Percentiles rank a stretch among this genome's conserved stretches.
Evolutionary conservation across 2,113 vertebrate species (phyloP).

Genomic region (Ancistrus triradiatus): DNA sequence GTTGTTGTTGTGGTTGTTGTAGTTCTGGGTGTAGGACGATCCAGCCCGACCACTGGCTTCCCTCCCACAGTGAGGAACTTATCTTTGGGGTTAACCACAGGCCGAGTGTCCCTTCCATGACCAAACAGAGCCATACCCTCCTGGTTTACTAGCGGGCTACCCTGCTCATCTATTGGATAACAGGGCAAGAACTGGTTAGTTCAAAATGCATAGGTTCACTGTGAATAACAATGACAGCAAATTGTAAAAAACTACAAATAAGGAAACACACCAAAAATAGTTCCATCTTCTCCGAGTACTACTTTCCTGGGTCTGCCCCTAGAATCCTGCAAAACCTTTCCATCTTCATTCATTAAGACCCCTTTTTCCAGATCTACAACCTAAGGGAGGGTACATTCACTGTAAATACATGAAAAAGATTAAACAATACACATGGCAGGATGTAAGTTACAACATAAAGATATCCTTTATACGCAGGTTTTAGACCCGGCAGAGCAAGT

Average conservation of each 20-base stretch:
- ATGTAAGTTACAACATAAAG: not conserved
- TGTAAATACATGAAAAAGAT: constrained; percentile 27
- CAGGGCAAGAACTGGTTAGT: not conserved
- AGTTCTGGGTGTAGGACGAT: constrained; percentile 74
- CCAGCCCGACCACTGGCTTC: constrained; percentile 86
- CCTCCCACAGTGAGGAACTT: constrained; percentile 89
- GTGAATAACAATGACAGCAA: not conserved
- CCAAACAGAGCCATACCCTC: constrained; percentile 93
- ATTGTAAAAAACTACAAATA: not conserved
- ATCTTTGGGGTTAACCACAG: constrained; percentile 87
- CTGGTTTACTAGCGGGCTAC: constrained; percentile 85
- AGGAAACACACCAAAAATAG: constrained; percentile 82
- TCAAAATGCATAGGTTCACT: constrained; percentile 4
- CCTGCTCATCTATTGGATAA: constrained; percentile 77
- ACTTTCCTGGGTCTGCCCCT: constrained; percentile 86
- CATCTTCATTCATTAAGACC: constrained; percentile 87
- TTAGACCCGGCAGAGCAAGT: not conserved
- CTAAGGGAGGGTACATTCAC: constrained; percentile 57
- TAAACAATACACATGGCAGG: constrained; percentile 16
- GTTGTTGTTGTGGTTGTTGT: constrained; percentile 53
- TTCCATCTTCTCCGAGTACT: constrained; percentile 91
- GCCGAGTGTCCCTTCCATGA: constrained; percentile 82
- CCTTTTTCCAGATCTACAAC: constrained; percentile 88
- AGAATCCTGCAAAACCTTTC: constrained; percentile 88
- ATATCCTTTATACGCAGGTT: not conserved